These are phyloP conservation scores for Aphidius colemani DNA, from an alignment of 2,888 invertebrate species.

Conservation along the genomic window DNA sequence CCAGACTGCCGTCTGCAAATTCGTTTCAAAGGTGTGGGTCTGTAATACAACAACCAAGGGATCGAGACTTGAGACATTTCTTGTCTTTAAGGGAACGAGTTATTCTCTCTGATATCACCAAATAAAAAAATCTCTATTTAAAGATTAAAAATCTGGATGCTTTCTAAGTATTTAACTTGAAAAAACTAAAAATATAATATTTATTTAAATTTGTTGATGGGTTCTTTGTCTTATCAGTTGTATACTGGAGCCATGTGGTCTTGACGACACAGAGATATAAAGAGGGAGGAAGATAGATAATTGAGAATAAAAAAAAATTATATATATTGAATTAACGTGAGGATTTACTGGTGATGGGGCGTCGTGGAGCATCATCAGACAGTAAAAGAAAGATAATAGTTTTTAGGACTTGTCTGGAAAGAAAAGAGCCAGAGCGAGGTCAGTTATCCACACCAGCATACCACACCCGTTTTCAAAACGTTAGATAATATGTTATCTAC, in stretches of 20 bases:
- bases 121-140: no score
- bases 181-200: not conserved
- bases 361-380: constrained; percentile 1
- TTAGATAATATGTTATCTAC: constrained; percentile 13
- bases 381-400: no score
- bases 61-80: constrained; percentile 24
- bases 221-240: not conserved
- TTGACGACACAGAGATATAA: not conserved
- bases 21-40: constrained; percentile 28
- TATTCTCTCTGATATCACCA: not conserved
- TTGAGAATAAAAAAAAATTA: not conserved
- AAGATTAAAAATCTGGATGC: not conserved
- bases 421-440: constrained; percentile 36
- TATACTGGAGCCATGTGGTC: not conserved
- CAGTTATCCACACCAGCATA: constrained; percentile 34
- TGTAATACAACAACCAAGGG: constrained; percentile 17
- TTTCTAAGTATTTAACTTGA: not conserved
- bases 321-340: not conserved
- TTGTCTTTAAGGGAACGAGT: constrained; percentile 15
- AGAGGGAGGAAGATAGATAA: not conserved
- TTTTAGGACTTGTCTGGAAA: constrained; percentile 3
- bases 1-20: constrained; percentile 53
- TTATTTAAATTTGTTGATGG: not conserved
- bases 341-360: constrained; percentile 17
- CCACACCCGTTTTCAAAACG: constrained; percentile 27